These are phyloP conservation scores for Gallinago media DNA, from an alignment of 2,113 vertebrate genomes.

Conservation along the genomic window DNA sequence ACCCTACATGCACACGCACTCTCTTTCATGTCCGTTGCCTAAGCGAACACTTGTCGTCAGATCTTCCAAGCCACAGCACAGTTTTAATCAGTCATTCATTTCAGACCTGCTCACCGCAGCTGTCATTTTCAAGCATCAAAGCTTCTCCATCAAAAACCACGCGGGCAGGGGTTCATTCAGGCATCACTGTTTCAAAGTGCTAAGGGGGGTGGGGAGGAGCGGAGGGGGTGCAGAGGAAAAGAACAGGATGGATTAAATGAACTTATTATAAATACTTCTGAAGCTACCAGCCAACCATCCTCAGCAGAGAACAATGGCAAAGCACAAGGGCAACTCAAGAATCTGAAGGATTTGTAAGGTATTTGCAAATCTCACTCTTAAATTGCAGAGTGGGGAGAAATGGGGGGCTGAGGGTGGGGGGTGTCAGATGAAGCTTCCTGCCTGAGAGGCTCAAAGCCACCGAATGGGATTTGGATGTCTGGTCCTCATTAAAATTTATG, in stretches of 20 bases:
- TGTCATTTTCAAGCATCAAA: constrained; percentile 49
- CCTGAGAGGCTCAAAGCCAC: constrained; percentile 41
- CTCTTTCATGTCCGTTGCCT: not conserved
- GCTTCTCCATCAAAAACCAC: not conserved
- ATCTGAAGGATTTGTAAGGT: constrained; percentile 2
- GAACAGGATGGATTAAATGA: constrained; percentile 4
- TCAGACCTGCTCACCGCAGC: constrained; percentile 28
- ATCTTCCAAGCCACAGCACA: constrained; percentile 35
- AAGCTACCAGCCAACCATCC: not conserved
- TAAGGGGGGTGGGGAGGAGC: not conserved
- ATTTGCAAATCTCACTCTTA: constrained; percentile 46
- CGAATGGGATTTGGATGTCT: constrained; percentile 43
- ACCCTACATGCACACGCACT: accelerated
- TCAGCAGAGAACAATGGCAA: not conserved
- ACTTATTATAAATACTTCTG: constrained; percentile 36
- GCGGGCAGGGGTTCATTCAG: not conserved
- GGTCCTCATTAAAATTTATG: constrained; percentile 66
- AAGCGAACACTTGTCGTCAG: not conserved
- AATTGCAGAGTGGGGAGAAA: not conserved
- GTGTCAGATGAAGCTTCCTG: constrained; percentile 10
- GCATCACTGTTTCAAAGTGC: not conserved
- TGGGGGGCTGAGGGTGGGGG: accelerated
- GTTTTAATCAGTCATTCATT: constrained; percentile 50
- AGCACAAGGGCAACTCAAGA: not conserved
- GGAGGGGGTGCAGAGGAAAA: not conserved